These are phyloP conservation scores for Leptinotarsa haldemani DNA, from an alignment of 2,888 invertebrate genomes.

Conservation along the genomic window DNA sequence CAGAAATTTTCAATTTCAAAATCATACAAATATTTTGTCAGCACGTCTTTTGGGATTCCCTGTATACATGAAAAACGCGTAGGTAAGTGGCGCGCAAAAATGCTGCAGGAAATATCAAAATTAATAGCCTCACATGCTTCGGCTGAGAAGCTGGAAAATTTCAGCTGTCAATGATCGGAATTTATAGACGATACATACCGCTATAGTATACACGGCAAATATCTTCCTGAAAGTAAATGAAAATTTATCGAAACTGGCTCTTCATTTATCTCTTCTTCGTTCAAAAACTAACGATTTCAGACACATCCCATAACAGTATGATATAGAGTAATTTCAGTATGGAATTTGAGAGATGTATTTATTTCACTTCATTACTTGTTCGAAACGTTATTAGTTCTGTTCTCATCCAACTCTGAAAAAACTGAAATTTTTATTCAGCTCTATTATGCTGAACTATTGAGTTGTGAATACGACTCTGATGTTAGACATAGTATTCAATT, in stretches of 20 bases:
- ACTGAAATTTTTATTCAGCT: no score
- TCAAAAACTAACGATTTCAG: conserved; percentile 3
- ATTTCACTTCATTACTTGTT: no score
- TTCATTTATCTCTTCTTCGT: conserved; percentile 11
- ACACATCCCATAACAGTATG: background rate
- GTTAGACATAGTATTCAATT: no score
- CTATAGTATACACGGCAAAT: conserved; percentile 28
- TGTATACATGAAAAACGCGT: conserved; percentile 28
- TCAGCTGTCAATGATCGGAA: conserved; percentile 33
- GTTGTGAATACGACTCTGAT: no score
- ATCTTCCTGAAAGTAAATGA: conserved; percentile 35
- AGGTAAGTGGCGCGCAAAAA: conserved; percentile 33
- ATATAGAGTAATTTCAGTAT: no score
- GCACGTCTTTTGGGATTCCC: background rate
- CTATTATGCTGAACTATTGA: no score
- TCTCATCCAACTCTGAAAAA: no score
- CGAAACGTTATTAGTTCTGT: no score
- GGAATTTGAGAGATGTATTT: no score
- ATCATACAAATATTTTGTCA: background rate
- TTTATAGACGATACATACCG: conserved; percentile 35
- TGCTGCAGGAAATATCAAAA: conserved; percentile 33
- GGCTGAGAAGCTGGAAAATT: conserved; percentile 35
- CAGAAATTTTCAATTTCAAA: no score
- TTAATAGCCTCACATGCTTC: conserved; percentile 38
- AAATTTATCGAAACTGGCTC: conserved; percentile 28